Conservation (phyloP, 2,113 vertebrate genomes). For the Misgurnus mizolepis region DNA sequence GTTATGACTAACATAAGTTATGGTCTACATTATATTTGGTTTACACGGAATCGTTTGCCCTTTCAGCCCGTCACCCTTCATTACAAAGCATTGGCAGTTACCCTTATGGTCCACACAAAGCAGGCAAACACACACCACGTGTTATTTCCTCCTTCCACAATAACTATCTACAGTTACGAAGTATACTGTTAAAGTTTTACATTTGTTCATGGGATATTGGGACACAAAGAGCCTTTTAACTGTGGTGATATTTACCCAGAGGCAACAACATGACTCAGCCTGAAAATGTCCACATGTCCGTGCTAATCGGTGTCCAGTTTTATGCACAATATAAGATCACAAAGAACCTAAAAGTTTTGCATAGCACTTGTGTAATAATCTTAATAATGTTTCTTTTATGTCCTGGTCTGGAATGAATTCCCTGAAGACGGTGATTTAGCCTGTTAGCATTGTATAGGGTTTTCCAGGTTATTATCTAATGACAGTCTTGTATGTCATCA, state of each 20-base stretch:
- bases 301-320: neutral
- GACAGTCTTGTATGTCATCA: neutral
- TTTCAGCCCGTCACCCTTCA: neutral
- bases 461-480: slow-evolving; percentile 3
- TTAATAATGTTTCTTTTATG: neutral
- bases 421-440: neutral
- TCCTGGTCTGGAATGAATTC: neutral
- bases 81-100: neutral
- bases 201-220: neutral
- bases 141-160: neutral
- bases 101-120: neutral
- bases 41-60: neutral
- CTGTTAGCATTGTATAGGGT: neutral
- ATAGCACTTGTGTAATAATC: neutral
- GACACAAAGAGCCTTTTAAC: slow-evolving; percentile 5
- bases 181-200: neutral
- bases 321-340: neutral
- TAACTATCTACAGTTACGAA: neutral
- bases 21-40: neutral
- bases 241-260: slow-evolving; percentile 7
- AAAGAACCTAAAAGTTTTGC: neutral
- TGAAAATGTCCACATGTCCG: slow-evolving; percentile 11
- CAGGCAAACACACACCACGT: neutral
- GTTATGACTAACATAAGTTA: neutral
- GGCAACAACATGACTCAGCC: slow-evolving; percentile 56